phyloP scores from a whole-genome alignment of 2,113 vertebrate species.

The Poecilia latipinna region DNA sequence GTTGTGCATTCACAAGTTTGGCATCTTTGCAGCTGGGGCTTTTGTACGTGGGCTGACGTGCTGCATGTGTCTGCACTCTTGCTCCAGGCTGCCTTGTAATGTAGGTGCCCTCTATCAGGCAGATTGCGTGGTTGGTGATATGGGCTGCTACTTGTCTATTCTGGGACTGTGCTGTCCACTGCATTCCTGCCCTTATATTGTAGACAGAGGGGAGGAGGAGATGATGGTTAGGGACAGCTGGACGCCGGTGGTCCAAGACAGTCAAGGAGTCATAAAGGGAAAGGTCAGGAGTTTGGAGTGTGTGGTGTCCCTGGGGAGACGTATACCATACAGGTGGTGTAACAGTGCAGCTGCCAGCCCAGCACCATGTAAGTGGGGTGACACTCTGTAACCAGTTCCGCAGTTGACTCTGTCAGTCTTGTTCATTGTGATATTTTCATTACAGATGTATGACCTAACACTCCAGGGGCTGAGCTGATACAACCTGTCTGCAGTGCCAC shows the following conservation, averaged over 20 bases:
- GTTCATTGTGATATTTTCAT: slow-evolving; percentile 55
- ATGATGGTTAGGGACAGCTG: slow-evolving; percentile 64
- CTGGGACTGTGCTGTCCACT: slow-evolving; percentile 61
- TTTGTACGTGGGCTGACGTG: slow-evolving; percentile 9
- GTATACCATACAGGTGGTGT: slow-evolving; percentile 51
- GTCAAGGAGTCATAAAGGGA: slow-evolving; percentile 41
- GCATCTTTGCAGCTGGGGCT: background rate
- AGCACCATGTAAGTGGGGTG: slow-evolving; percentile 18
- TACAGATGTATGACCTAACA: slow-evolving; percentile 38
- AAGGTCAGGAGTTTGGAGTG: slow-evolving; percentile 45
- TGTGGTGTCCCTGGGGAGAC: slow-evolving; percentile 28
- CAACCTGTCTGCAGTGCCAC: slow-evolving; percentile 6
- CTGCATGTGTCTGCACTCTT: slow-evolving; percentile 23
- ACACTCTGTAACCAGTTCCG: slow-evolving; percentile 46
- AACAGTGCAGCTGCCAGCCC: slow-evolving; percentile 46
- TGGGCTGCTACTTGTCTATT: slow-evolving; percentile 68
- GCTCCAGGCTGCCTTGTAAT: slow-evolving; percentile 28
- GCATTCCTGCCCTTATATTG: slow-evolving; percentile 79
- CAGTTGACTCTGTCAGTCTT: slow-evolving; percentile 45
- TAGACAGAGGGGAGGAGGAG: slow-evolving; percentile 32
- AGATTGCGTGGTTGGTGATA: slow-evolving; percentile 45
- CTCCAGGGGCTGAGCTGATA: background rate
- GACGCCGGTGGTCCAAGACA: slow-evolving; percentile 37
- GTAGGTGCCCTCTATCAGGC: slow-evolving; percentile 58
- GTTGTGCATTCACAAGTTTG: slow-evolving; percentile 19